A percentile compares a stretch with the other conserved stretches of the same genome.
Conservation (phyloP, 1,140 invertebrate genomes). For the Trachymyrmex cornetzi region DNA sequence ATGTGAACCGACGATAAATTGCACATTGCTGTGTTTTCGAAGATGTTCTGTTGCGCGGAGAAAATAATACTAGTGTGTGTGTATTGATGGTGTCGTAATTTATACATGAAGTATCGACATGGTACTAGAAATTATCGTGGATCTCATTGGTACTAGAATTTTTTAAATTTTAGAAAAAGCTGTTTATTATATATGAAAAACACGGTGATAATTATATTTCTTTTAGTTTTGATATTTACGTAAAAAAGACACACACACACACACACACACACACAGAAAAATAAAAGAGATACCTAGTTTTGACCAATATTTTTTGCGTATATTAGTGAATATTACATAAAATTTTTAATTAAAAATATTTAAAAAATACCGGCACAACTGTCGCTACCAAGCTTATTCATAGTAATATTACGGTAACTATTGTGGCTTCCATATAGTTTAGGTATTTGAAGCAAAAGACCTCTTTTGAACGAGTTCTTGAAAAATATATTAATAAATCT, state of each 20-base stretch:
- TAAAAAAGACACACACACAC: neutral
- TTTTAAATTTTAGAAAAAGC: neutral
- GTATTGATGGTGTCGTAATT: constrained; percentile 5
- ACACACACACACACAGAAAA: too few species aligned
- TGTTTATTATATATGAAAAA: neutral
- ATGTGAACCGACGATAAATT: constrained; percentile 1
- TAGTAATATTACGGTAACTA: too few species aligned
- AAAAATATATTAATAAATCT: too few species aligned
- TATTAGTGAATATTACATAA: too few species aligned
- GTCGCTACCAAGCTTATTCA: too few species aligned
- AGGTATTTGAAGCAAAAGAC: too few species aligned
- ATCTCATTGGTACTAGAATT: neutral
- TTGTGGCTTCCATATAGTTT: too few species aligned
- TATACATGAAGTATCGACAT: constrained; percentile 11
- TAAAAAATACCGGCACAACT: too few species aligned
- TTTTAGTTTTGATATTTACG: neutral
- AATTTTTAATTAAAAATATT: too few species aligned
- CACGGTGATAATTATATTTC: neutral
- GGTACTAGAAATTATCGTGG: neutral
- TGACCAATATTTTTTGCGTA: too few species aligned
- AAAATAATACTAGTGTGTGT: constrained; percentile 11
- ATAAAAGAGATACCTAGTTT: too few species aligned
- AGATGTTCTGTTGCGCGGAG: neutral
- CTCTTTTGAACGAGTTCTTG: too few species aligned
- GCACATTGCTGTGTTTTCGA: constrained; percentile 1